A percentile compares a stretch with the other conserved stretches of the same genome.
phyloP scores from a whole-genome alignment of 1,140 invertebrate genomes.

The Pissodes strobi region DNA sequence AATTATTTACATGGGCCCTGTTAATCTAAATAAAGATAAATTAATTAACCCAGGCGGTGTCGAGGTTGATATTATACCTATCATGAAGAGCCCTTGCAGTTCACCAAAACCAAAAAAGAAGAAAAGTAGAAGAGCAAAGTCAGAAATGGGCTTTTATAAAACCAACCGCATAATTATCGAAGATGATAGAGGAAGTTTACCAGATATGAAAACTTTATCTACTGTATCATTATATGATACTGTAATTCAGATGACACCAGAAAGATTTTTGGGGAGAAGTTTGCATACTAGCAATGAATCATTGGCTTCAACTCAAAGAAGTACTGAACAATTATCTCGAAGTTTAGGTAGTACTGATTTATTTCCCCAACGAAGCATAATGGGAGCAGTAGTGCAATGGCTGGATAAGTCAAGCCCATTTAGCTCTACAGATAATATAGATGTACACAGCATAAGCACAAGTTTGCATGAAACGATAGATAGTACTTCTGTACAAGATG shows the following conservation, averaged over 20 bases:
- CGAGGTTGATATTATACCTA: constrained; percentile 54
- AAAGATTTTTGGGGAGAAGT: constrained; percentile 43
- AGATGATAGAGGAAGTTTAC: constrained; percentile 49
- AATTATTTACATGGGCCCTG: constrained; percentile 56
- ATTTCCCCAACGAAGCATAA: constrained; percentile 46
- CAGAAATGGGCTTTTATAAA: constrained; percentile 47
- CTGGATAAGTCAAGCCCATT: constrained; percentile 45
- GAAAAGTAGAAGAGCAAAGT: constrained; percentile 45
- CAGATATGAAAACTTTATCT: constrained; percentile 44
- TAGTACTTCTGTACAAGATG: constrained; percentile 35
- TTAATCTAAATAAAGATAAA: constrained; percentile 56
- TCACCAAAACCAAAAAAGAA: constrained; percentile 47
- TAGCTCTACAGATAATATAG: constrained; percentile 42
- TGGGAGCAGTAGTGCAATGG: constrained; percentile 51
- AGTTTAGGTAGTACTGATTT: constrained; percentile 48
- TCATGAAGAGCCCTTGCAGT: constrained; percentile 51
- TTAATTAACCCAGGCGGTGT: constrained; percentile 54
- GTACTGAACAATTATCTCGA: constrained; percentile 35
- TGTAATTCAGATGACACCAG: constrained; percentile 47
- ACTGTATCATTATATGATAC: constrained; percentile 42
- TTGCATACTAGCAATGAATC: constrained; percentile 42
- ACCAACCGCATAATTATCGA: constrained; percentile 21
- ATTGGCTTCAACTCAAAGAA: constrained; percentile 31
- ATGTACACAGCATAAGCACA: constrained; percentile 34
- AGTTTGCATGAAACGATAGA: constrained; percentile 38